Percentiles rank a stretch among this genome's conserved stretches.
Evolutionary conservation across 2,113 vertebrate genomes (phyloP).

Genomic region (Pseudopodoces humilis): DNA sequence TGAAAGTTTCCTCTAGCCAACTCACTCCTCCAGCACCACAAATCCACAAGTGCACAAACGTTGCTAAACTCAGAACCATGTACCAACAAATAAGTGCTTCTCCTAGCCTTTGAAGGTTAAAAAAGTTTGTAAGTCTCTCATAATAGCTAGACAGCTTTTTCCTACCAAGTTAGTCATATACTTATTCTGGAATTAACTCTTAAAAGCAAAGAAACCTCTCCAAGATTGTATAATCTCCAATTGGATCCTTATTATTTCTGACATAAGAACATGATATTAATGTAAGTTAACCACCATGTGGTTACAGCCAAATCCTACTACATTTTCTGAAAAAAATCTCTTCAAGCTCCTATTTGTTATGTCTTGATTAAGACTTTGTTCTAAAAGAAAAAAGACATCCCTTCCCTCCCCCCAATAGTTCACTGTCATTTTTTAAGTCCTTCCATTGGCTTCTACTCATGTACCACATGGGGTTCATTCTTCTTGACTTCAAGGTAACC

Average conservation of each 20-base stretch:
- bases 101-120: neutral
- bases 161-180: neutral
- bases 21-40: neutral
- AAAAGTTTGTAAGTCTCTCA: neutral
- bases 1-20: neutral
- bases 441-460: neutral
- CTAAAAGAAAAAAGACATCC: neutral
- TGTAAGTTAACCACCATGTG: neutral
- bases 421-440: neutral
- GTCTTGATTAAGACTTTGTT: neutral
- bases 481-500: neutral
- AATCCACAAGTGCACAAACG: neutral
- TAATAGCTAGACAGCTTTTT: neutral
- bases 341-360: neutral
- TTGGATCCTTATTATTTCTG: neutral
- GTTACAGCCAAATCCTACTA: neutral
- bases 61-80: neutral
- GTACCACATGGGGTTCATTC: neutral
- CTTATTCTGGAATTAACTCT: neutral
- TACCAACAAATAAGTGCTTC: neutral
- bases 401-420: neutral
- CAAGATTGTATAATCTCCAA: neutral
- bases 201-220: neutral
- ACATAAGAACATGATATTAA: neutral
- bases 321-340: neutral